These are phyloP conservation scores for Drosophila hawaiiensis DNA, from an alignment of 2,888 invertebrate species.

Conservation along the genomic window DNA sequence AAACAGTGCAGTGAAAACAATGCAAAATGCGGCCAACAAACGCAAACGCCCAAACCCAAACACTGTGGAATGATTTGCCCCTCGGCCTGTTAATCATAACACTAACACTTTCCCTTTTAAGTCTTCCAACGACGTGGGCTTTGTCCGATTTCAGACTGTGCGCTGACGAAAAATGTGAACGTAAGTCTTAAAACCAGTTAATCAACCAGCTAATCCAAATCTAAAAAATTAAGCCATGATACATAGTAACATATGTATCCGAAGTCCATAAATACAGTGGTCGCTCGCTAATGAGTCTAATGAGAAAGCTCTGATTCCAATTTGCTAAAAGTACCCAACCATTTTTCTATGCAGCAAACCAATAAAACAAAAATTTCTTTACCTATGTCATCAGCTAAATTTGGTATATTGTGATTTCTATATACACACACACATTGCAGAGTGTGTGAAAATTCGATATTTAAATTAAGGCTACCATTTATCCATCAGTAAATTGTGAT, in stretches of 20 bases:
- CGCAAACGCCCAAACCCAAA: slow-evolving; percentile 52
- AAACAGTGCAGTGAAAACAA: slow-evolving; percentile 56
- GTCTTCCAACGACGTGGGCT: slow-evolving; percentile 72
- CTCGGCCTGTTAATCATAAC: slow-evolving; percentile 32
- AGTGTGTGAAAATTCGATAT: background rate
- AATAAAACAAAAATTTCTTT: background rate
- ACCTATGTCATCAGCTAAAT: background rate
- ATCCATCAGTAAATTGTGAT: background rate
- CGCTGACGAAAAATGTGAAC: slow-evolving; percentile 89
- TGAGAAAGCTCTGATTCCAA: background rate
- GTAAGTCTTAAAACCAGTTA: slow-evolving; percentile 85
- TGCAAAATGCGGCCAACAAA: slow-evolving; percentile 73
- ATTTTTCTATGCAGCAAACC: background rate
- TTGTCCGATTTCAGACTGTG: slow-evolving; percentile 90
- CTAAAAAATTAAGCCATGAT: background rate
- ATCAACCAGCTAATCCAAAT: background rate
- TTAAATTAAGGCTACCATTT: background rate
- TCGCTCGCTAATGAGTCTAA: background rate
- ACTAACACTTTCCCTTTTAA: slow-evolving; percentile 54
- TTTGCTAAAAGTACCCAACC: background rate
- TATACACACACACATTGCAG: background rate
- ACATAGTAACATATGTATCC: background rate
- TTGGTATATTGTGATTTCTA: background rate
- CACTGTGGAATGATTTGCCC: slow-evolving; percentile 50
- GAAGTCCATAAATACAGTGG: background rate